Evolutionary conservation across 2,113 vertebrate genomes (phyloP).

Genomic region (Pangasianodon hypophthalmus): DNA sequence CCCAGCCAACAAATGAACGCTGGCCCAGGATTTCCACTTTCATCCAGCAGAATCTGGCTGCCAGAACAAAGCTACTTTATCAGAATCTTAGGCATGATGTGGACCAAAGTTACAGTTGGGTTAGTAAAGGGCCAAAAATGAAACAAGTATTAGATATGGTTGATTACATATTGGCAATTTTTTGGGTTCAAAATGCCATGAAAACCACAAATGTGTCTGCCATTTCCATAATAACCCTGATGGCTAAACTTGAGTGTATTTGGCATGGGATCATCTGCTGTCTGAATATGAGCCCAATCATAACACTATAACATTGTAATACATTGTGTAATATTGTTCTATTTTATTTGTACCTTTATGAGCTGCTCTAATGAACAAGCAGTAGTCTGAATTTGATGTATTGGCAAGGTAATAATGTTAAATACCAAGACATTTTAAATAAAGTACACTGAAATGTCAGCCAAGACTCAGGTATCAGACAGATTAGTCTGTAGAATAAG

Average conservation of each 20-base stretch:
- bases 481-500: neutral
- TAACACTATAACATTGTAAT: neutral
- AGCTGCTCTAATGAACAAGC: neutral
- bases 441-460: neutral
- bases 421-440: neutral
- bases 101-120: no score
- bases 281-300: neutral
- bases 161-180: neutral
- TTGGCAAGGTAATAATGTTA: neutral
- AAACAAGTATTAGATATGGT: neutral
- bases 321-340: neutral
- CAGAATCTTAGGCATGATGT: neutral
- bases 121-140: neutral
- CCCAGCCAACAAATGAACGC: neutral
- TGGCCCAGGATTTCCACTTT: neutral
- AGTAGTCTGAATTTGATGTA: neutral
- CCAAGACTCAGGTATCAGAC: neutral
- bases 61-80: neutral
- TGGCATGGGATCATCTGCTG: neutral
- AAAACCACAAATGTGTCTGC: neutral
- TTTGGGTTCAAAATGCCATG: neutral
- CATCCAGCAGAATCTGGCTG: neutral
- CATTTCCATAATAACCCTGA: neutral
- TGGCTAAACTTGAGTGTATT: neutral
- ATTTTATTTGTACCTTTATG: neutral